Conservation (phyloP, 2,888 invertebrate species). For the Hemistola chrysoprasaria region DNA sequence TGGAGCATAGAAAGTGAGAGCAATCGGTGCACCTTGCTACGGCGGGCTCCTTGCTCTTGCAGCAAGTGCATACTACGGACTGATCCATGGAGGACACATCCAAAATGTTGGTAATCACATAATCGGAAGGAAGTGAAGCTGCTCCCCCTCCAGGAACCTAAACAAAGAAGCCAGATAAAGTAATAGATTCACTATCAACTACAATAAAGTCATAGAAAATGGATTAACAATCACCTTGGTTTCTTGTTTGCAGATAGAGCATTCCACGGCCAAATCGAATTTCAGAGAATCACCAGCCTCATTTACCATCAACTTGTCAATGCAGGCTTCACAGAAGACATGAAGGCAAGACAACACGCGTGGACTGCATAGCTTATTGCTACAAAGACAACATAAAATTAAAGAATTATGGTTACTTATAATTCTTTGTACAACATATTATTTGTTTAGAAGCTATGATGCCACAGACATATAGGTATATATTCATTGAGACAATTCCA, state of each 20-base stretch:
- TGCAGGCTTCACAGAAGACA: slow-evolving; percentile 96
- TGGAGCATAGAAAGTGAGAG: slow-evolving; percentile 95
- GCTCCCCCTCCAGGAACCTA: slow-evolving; percentile 89
- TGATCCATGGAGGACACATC: slow-evolving; percentile 91
- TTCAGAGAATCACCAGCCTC: slow-evolving; percentile 86
- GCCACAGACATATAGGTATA: no score
- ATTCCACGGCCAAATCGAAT: slow-evolving; percentile 85
- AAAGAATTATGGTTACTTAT: no score
- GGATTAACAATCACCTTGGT: slow-evolving; percentile 84
- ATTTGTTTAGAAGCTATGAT: no score
- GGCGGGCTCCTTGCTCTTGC: slow-evolving; percentile 97
- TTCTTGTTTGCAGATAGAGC: slow-evolving; percentile 92
- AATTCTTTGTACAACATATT: no score
- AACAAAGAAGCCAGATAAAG: no score
- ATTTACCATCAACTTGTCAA: slow-evolving; percentile 89
- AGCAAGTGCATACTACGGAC: slow-evolving; percentile 93
- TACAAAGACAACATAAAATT: slow-evolving; percentile 55
- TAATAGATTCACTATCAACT: no score
- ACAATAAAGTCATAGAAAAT: not conserved
- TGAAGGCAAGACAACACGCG: slow-evolving; percentile 96
- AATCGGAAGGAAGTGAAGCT: slow-evolving; percentile 91
- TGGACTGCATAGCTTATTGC: slow-evolving; percentile 89
- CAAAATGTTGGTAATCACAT: slow-evolving; percentile 91
- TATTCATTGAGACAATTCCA: no score
- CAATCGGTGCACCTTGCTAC: slow-evolving; percentile 97